phyloP scores from a whole-genome alignment of 2,797 vertebrate species.

The Coccyzus lansbergi region DNA sequence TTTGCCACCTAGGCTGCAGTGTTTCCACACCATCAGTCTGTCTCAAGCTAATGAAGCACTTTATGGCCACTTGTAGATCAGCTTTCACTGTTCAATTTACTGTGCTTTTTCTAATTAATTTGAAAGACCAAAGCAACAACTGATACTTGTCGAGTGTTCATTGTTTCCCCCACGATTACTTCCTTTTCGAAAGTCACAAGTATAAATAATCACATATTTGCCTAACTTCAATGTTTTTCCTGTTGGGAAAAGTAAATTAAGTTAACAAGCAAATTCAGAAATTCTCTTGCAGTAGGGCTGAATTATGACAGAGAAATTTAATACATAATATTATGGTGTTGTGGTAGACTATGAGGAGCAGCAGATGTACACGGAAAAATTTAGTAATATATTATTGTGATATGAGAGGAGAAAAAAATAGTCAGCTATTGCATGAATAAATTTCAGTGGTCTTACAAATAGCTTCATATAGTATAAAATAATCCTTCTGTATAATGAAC shows the following conservation, averaged over 20 bases:
- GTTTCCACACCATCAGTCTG: background rate
- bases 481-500: conserved; percentile 26
- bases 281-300: background rate
- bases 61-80: background rate
- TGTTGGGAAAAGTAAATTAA: background rate
- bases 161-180: background rate
- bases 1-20: background rate
- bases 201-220: background rate
- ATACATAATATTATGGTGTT: background rate
- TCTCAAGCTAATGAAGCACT: conserved; percentile 16
- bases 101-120: background rate
- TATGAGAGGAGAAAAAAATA: conserved; percentile 13
- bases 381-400: background rate
- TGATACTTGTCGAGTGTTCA: background rate
- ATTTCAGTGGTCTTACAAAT: conserved; percentile 3
- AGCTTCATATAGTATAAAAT: conserved; percentile 44
- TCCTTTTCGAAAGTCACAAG: background rate
- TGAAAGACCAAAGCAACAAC: background rate
- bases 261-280: background rate
- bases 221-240: background rate
- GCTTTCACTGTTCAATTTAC: background rate
- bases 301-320: background rate
- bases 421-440: conserved; percentile 1
- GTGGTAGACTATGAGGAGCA: background rate
- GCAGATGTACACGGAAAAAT: background rate